phyloP scores from a whole-genome alignment of 2,888 invertebrate species.

The Machimus atricapillus region DNA sequence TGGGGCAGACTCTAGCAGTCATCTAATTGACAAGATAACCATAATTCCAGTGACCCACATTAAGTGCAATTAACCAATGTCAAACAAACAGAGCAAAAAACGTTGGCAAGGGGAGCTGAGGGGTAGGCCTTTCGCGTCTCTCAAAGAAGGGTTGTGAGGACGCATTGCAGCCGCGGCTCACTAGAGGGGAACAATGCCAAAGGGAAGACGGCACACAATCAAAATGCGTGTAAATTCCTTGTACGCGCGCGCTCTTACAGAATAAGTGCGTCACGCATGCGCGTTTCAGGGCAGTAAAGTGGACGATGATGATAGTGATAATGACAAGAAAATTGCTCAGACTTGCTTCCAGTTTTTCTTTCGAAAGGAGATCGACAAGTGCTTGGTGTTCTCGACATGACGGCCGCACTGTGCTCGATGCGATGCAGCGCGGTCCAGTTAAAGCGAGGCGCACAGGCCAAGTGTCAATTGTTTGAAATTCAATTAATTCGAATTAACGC shows the following conservation, averaged over 20 bases:
- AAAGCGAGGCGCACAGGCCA: conserved; percentile 37
- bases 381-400: not conserved
- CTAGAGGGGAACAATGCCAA: not conserved
- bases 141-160: not conserved
- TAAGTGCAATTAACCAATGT: conserved; percentile 33
- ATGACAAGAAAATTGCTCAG: not conserved
- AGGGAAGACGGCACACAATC: conserved; percentile 1
- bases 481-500: conserved; percentile 45
- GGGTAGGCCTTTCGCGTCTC: not conserved
- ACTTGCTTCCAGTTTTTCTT: not conserved
- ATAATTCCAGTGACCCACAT: conserved; percentile 36
- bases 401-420: not conserved
- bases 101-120: not conserved
- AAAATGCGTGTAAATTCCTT: not conserved
- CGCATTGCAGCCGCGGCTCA: not conserved
- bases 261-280: conserved; percentile 17
- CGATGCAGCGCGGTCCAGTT: not conserved
- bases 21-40: conserved; percentile 14
- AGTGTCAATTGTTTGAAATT: conserved; percentile 48
- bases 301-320: conserved; percentile 5
- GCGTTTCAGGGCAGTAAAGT: not conserved
- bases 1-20: not conserved
- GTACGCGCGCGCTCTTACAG: not conserved
- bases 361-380: not conserved
- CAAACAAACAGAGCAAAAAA: conserved; percentile 4